These are phyloP conservation scores for Oreochromis tanganicae DNA, from an alignment of 2,113 vertebrate species.

Conservation along the genomic window DNA sequence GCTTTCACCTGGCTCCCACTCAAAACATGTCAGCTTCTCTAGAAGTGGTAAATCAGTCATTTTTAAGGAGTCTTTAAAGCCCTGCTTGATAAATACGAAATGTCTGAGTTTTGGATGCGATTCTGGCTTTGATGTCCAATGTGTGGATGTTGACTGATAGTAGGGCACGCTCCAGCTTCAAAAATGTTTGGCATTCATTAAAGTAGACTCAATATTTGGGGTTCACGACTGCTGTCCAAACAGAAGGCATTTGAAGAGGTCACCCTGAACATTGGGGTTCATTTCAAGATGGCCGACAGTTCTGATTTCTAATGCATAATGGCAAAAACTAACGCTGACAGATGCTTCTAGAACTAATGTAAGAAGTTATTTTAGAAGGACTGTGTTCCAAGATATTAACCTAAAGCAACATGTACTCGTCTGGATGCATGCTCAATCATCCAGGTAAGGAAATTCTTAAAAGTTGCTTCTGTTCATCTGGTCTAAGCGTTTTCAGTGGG, in stretches of 20 bases:
- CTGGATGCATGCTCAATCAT: not conserved
- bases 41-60: not conserved
- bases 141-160: not conserved
- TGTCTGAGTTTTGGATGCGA: not conserved
- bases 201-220: not conserved
- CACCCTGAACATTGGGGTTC: not conserved
- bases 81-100: not conserved
- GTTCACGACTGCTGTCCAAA: not conserved
- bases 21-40: not conserved
- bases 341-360: not conserved
- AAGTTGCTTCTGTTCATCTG: not conserved
- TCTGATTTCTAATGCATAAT: not conserved
- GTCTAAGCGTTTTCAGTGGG: not conserved
- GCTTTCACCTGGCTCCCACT: not conserved
- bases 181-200: not conserved
- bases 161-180: not conserved
- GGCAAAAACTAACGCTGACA: not conserved
- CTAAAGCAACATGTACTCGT: not conserved
- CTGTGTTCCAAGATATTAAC: not conserved
- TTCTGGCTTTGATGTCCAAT: not conserved
- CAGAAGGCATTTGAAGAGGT: not conserved
- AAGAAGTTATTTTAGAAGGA: not conserved
- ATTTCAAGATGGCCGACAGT: not conserved
- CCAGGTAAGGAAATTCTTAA: not conserved
- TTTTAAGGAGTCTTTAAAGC: not conserved